These are phyloP conservation scores for Hycleus phaleratus DNA, from an alignment of 1,140 invertebrate genomes.

Conservation along the genomic window DNA sequence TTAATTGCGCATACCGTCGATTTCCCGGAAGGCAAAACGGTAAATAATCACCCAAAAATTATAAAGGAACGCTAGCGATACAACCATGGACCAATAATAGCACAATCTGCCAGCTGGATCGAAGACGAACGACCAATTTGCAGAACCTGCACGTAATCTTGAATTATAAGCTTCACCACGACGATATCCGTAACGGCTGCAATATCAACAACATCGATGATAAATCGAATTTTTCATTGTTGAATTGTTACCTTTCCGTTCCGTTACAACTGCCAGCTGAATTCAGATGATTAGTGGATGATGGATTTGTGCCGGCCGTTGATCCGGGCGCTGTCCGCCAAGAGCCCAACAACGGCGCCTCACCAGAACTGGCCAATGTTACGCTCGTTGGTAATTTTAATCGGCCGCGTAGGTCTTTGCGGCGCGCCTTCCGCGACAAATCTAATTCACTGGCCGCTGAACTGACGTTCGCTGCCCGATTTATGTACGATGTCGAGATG, in stretches of 20 bases:
- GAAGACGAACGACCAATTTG: conserved; percentile 87
- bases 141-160: conserved; percentile 47
- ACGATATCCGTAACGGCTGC: conserved; percentile 42
- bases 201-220: conserved; percentile 28
- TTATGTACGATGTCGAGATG: conserved; percentile 62
- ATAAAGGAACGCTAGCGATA: conserved; percentile 95
- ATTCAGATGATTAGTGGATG: conserved; percentile 57
- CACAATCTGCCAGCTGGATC: conserved; percentile 85
- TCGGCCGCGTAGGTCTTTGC: conserved; percentile 55
- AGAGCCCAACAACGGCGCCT: conserved; percentile 47
- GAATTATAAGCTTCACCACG: conserved; percentile 38
- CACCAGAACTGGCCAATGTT: conserved; percentile 47
- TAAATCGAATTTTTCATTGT: not conserved
- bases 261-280: conserved; percentile 54
- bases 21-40: conserved; percentile 93
- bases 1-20: conserved; percentile 58
- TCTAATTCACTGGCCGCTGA: conserved; percentile 65
- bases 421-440: conserved; percentile 56
- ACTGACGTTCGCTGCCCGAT: conserved; percentile 51
- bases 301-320: conserved; percentile 48
- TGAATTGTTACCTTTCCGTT: conserved; percentile 51
- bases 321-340: conserved; percentile 54
- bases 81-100: conserved; percentile 96
- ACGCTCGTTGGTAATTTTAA: conserved; percentile 54
- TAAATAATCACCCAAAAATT: conserved; percentile 99